Conservation (phyloP, 2,888 invertebrate species). For the Diloba caeruleocephala region DNA sequence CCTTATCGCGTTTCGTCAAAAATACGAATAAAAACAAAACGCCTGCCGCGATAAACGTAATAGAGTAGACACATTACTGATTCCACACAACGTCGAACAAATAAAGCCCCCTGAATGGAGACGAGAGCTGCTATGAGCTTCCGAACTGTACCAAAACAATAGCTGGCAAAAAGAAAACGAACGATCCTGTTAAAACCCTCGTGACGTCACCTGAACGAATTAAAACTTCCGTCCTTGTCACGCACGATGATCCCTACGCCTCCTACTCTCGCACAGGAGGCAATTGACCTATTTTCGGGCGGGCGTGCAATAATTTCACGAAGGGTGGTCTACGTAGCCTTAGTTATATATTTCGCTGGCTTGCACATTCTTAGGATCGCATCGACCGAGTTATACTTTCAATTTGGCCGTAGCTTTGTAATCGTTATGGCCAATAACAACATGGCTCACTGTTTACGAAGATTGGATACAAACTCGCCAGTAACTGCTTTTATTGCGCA, state of each 20-base stretch:
- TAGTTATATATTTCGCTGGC: slow-evolving; percentile 73
- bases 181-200: slow-evolving; percentile 77
- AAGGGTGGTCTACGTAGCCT: slow-evolving; percentile 75
- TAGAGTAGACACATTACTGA: slow-evolving; percentile 65
- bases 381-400: slow-evolving; percentile 68
- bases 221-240: slow-evolving; percentile 76
- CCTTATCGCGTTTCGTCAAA: slow-evolving; percentile 43
- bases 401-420: slow-evolving; percentile 62
- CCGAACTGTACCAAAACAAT: slow-evolving; percentile 76
- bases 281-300: slow-evolving; percentile 88
- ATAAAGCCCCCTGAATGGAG: slow-evolving; percentile 61
- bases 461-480: slow-evolving; percentile 62
- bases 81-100: slow-evolving; percentile 61
- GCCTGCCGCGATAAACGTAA: slow-evolving; percentile 36
- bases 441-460: slow-evolving; percentile 60
- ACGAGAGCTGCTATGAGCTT: slow-evolving; percentile 59
- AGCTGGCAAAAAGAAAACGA: slow-evolving; percentile 77
- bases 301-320: slow-evolving; percentile 85
- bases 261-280: slow-evolving; percentile 77
- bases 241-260: slow-evolving; percentile 63
- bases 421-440: slow-evolving; percentile 67
- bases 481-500: slow-evolving; percentile 62
- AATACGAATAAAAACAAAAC: slow-evolving; percentile 46
- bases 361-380: slow-evolving; percentile 76
- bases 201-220: slow-evolving; percentile 87